Percentiles rank a stretch among this genome's conserved stretches.
phyloP scores from a whole-genome alignment of 2,888 invertebrate species.

The Ochropleura leucogaster region DNA sequence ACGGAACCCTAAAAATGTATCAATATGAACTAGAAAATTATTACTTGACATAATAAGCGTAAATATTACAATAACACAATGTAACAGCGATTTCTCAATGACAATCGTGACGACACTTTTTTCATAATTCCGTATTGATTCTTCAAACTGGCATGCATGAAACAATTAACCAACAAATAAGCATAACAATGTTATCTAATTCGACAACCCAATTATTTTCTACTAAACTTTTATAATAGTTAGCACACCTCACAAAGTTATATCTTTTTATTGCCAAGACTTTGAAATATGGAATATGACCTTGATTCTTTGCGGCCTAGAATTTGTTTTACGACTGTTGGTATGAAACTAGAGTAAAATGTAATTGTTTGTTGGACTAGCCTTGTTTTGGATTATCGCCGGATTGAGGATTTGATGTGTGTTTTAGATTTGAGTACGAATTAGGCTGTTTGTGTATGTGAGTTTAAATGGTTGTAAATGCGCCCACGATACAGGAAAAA shows the following conservation, averaged over 20 bases:
- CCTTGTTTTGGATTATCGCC: constrained; percentile 26
- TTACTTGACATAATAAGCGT: too few relatives aligned
- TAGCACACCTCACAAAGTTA: constrained; percentile 17
- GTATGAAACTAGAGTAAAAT: constrained; percentile 22
- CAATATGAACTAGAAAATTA: too few relatives aligned
- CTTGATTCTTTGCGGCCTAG: constrained; percentile 51
- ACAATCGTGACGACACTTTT: constrained; percentile 5
- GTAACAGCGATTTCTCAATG: constrained; percentile 23
- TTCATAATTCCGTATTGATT: constrained; percentile 44
- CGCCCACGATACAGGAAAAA: too few relatives aligned
- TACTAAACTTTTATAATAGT: constrained; percentile 32
- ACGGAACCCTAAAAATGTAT: too few relatives aligned
- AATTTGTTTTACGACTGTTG: constrained; percentile 47
- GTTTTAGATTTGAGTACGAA: background rate
- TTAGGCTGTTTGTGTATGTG: background rate
- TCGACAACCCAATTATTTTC: constrained; percentile 36
- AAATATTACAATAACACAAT: background rate
- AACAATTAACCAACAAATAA: constrained; percentile 17
- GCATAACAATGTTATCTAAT: constrained; percentile 38
- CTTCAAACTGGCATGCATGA: constrained; percentile 8
- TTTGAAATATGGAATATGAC: constrained; percentile 48
- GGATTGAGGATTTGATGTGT: constrained; percentile 6
- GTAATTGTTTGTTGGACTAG: constrained; percentile 37
- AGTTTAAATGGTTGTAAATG: too few relatives aligned
- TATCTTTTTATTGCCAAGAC: constrained; percentile 41